Evolutionary conservation across 2,113 vertebrate genomes (phyloP), one percentile per base, ranked within the genome.

Genomic region (Platichthys stellatus): DNA sequence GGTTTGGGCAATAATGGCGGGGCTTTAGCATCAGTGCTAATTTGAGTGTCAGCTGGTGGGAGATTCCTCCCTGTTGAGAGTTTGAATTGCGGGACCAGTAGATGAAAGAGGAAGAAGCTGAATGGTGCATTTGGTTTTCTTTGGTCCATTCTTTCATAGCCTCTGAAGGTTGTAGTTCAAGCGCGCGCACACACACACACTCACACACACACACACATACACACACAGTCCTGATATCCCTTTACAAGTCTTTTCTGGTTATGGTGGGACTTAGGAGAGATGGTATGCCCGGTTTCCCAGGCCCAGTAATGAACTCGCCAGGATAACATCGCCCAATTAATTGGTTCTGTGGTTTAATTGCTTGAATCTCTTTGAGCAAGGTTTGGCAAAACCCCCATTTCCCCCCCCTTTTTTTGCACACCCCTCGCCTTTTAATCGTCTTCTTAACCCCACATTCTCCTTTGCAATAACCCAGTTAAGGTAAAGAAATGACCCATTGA

Each of bases 41-140:
- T 93, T 85, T 90, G 82, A 90, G 74, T 83, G 82, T 90, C 88
- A 86, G 84, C 85, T 86, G 79, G 89, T 91, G 88, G 80, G 72
- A 78, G 83, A 89, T 56, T 64, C 80, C 71, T 84, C 76, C 84
- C 88, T 67, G 81, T 75, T 83, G 89, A 72, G 92, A 75, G 74
- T 66, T 74, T 88, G 87, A 86, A 88, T 89, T 86, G 85, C 82
- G 74, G 61, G 64, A 77, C 71, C 72, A 62, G 72, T n/a, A 78
- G 83, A 93, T 90, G 76, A 92, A 92, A 92, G 86, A 62, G 70
- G 62, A 67, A 59, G 26, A 53, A 61, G 75, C 17, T 86, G 82
- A 85, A 90, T 82, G 54, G 78, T 59, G 80, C 35, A 57, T 89
- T 86, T 83, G 58, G 69, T 74, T 82, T 90, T 79, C 77, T 82